Conservation (phyloP, 1,140 invertebrate genomes). For the Brachionus koreanus region DNA sequence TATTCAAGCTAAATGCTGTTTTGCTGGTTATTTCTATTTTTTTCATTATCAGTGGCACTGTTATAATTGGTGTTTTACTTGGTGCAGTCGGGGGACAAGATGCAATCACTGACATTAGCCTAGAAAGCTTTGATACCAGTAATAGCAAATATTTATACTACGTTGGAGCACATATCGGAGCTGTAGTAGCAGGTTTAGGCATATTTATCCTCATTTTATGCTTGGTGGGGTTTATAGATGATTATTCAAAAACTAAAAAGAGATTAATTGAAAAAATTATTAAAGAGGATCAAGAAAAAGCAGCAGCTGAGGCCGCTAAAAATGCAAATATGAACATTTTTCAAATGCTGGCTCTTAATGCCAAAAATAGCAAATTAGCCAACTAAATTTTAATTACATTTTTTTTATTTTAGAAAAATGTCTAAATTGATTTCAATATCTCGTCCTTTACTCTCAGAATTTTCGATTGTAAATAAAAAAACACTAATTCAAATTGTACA, state of each 20-base stretch:
- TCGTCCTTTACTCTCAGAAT: not conserved
- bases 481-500: not conserved
- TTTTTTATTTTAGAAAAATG: not conserved
- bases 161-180: conserved; percentile 5
- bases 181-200: not conserved
- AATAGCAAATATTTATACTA: not conserved
- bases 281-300: conserved; percentile 37
- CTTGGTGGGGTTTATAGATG: conserved; percentile 34
- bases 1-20: conserved; percentile 27
- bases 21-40: not conserved
- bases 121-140: not conserved
- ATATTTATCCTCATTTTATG: conserved; percentile 13
- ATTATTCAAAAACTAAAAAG: conserved; percentile 42
- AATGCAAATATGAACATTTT: conserved; percentile 44
- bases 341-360: conserved; percentile 33
- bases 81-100: not conserved
- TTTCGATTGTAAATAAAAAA: not conserved
- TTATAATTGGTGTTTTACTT: conserved; percentile 34
- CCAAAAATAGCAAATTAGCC: conserved; percentile 1
- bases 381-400: not conserved
- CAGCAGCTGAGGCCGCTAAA: conserved; percentile 39
- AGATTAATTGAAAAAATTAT: conserved; percentile 33
- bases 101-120: not conserved
- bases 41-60: not conserved
- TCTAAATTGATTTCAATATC: not conserved